Conservation (phyloP, 2,113 vertebrate species). For the Manacus vitellinus region DNA sequence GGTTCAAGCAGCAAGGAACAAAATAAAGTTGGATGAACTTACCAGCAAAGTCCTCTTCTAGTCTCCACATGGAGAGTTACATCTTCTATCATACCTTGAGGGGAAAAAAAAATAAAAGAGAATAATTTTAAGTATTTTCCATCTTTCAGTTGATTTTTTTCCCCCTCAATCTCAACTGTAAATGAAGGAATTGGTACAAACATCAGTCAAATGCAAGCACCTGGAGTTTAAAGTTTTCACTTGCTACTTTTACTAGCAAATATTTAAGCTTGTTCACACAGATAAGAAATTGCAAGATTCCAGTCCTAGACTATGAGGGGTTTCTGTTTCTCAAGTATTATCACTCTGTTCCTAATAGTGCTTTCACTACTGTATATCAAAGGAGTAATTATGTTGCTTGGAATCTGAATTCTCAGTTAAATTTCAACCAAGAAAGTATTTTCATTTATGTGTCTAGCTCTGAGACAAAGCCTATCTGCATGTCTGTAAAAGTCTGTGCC, state of each 20-base stretch:
- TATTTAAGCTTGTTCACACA: neutral
- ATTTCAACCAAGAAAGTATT: neutral
- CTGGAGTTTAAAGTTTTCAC: neutral
- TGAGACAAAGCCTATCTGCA: neutral
- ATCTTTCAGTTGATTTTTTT: neutral
- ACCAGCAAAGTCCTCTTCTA: neutral
- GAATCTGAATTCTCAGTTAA: neutral
- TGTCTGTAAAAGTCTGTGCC: neutral
- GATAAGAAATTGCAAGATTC: neutral
- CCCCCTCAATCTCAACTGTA: neutral
- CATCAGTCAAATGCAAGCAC: neutral
- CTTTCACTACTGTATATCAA: neutral
- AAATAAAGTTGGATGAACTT: neutral
- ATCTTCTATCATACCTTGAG: neutral
- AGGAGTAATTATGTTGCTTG: neutral
- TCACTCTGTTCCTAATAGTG: neutral
- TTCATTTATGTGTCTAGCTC: neutral
- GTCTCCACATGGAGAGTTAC: neutral
- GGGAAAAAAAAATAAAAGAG: rapidly evolving
- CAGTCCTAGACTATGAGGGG: neutral
- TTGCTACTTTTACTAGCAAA: neutral
- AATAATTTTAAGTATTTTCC: neutral
- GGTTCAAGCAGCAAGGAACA: neutral
- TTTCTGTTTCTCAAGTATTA: neutral
- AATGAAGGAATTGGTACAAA: neutral